Evolutionary conservation across 1,140 invertebrate genomes (phyloP), one percentile per base, ranked within the genome.

Genomic region (Listronotus oregonensis): DNA sequence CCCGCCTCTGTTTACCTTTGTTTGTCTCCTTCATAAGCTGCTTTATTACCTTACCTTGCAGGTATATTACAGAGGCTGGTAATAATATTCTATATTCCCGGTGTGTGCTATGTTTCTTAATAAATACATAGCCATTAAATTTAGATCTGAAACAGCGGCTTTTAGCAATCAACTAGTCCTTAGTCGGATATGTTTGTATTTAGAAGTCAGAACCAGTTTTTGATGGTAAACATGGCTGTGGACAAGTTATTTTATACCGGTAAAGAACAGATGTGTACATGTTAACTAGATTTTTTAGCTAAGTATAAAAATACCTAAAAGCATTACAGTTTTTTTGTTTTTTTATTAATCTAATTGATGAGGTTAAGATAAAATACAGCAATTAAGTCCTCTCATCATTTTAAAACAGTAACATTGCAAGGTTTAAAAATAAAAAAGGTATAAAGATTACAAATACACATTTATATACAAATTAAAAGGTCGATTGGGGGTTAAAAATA

Each of bases 21-120:
- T 65, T 66, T 73, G 60, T 67, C 64, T 70, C 68, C 67, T 74
- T 74, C 74, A 73, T 75, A 74, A 75, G 73, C 65, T 73, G 71
- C 69, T 76, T 77, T 77, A 77, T 77, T 77, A 68, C 71, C 66
- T 69, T 71, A 67, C 66, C 65, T 68, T 59, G 42, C 60, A 55
- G 59, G 69, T 71, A 54, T 54, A 54, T 54, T 63, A 63, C 40
- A 63, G 60, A 55, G 44, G 60, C 50, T 54, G 60, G 60, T 63
- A 63, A 63, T 63, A 63, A 63, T 63, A 63, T 51, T 51, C 58
- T 42, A 11, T n/a, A 43, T 64, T 43, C 55, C 52, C 44, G 42
- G 62, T 63, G 49, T 54, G 50, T 63, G 46, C 34, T 61, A 61
- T 46, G 58, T 34, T 61, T 50, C 47, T 61, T 61, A 61, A 61